Conservation (phyloP, 2,797 vertebrate genomes). For the Fringilla coelebs region DNA sequence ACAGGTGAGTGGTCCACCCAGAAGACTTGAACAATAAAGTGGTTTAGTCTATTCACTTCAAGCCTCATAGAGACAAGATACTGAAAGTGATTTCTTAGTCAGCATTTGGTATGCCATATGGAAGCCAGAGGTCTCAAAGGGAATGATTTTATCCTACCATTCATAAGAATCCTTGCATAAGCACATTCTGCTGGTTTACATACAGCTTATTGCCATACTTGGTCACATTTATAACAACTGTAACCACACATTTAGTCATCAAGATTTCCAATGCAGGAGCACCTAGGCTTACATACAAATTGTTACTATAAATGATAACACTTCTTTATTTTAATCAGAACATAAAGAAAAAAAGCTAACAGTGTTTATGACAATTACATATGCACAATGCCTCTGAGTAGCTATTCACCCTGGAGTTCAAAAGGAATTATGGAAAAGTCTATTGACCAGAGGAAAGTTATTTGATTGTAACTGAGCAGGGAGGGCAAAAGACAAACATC, state of each 20-base stretch:
- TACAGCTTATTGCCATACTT: background rate
- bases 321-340: background rate
- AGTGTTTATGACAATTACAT: background rate
- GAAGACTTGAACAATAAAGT: background rate
- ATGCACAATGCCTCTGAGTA: background rate
- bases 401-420: background rate
- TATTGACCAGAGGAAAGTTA: background rate
- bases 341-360: background rate
- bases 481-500: background rate
- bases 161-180: conserved; percentile 18
- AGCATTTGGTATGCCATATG: background rate
- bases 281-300: background rate
- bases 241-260: background rate
- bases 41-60: background rate
- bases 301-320: background rate
- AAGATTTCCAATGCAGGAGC: background rate
- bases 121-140: background rate
- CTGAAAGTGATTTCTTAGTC: background rate
- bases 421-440: background rate
- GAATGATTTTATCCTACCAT: background rate
- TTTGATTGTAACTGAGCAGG: background rate
- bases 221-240: background rate
- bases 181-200: background rate
- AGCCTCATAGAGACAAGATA: background rate
- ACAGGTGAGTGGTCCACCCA: background rate